These are phyloP conservation scores for Cassiopea xamachana DNA, from an alignment of 30 jellyfish, hydroid and myxozoan species.

Conservation along the genomic window DNA sequence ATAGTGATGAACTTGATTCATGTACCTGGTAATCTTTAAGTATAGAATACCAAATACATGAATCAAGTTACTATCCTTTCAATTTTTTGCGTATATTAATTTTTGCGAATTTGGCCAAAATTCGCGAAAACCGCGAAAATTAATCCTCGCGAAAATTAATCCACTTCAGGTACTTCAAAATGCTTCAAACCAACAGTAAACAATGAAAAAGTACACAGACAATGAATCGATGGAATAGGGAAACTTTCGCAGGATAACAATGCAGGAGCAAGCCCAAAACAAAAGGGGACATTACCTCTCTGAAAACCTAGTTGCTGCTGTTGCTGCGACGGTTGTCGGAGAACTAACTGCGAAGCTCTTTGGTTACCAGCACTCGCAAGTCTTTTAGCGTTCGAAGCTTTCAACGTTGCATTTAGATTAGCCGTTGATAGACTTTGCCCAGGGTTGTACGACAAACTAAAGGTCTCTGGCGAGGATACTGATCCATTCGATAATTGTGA, in stretches of 20 bases:
- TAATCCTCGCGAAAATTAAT: too few relatives aligned
- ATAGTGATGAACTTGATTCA: too few relatives aligned
- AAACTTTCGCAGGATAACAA: background rate
- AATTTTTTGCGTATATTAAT: too few relatives aligned
- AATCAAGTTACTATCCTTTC: too few relatives aligned
- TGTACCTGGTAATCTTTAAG: too few relatives aligned
- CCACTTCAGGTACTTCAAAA: too few relatives aligned
- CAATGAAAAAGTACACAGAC: background rate
- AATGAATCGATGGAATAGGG: background rate
- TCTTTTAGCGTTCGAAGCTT: conserved; percentile 29
- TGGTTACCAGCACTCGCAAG: conserved; percentile 29
- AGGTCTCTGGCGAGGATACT: conserved; percentile 51
- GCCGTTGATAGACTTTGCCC: conserved; percentile 55
- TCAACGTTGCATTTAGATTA: conserved; percentile 21
- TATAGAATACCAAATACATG: too few relatives aligned
- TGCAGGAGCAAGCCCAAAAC: background rate
- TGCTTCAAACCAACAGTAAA: background rate
- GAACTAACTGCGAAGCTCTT: conserved; percentile 64
- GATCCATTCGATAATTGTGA: conserved; percentile 37
- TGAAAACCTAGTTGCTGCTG: background rate
- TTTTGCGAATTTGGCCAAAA: too few relatives aligned
- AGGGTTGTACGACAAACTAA: conserved; percentile 42
- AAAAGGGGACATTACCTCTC: background rate
- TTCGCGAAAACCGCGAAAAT: too few relatives aligned
- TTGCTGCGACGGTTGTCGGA: conserved; percentile 66